phyloP scores from a whole-genome alignment of 2,113 vertebrate genomes.

The Petaurus breviceps region DNA sequence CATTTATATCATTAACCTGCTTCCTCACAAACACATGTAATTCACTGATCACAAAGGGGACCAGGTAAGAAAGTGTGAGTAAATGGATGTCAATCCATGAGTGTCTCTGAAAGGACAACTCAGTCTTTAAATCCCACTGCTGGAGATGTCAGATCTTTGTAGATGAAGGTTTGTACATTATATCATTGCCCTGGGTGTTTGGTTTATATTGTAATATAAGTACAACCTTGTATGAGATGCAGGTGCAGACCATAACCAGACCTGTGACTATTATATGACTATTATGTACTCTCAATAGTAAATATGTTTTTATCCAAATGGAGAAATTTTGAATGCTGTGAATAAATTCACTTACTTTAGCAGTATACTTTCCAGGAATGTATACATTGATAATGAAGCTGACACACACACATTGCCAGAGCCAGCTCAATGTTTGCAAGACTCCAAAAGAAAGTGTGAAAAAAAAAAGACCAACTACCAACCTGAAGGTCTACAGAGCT shows the following conservation, averaged over 20 bases:
- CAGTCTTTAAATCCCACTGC: neutral
- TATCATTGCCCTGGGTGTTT: neutral
- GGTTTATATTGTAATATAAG: neutral
- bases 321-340: too few species aligned
- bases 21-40: neutral
- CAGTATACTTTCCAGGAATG: too few species aligned
- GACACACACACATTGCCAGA: too few species aligned
- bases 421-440: too few species aligned
- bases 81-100: neutral
- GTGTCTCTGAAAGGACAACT: neutral
- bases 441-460: neutral
- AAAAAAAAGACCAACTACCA: neutral
- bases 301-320: neutral
- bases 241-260: neutral
- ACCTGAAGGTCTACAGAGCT: too few species aligned
- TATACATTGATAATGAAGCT: too few species aligned
- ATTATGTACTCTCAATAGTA: neutral
- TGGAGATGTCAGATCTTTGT: neutral
- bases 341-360: too few species aligned
- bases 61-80: neutral
- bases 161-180: neutral
- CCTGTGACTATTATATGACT: too few species aligned
- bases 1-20: neutral
- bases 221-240: neutral
- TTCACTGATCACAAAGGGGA: neutral